These are phyloP conservation scores for Cephus sareptanus DNA, from an alignment of 2,888 invertebrate genomes.

Conservation along the genomic window DNA sequence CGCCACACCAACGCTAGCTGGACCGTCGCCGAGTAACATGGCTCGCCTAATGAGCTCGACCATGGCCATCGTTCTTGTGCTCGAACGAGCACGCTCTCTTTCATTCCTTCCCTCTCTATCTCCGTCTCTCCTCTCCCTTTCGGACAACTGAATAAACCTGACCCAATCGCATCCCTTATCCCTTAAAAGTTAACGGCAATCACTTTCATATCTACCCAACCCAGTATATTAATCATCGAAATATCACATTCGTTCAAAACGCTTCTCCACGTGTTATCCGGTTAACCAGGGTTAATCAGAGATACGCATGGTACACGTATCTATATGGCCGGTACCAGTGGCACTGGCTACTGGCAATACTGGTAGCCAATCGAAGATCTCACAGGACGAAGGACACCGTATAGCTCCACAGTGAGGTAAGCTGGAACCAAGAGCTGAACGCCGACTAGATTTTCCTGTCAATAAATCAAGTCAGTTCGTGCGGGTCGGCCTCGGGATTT, in stretches of 20 bases:
- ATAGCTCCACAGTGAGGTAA: slow-evolving; percentile 41
- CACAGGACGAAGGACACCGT: slow-evolving; percentile 21
- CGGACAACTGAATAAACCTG: background rate
- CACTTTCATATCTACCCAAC: background rate
- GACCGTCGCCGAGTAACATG: slow-evolving; percentile 24
- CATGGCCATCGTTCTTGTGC: slow-evolving; percentile 4
- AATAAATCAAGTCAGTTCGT: slow-evolving; percentile 61
- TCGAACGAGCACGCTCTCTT: slow-evolving; percentile 6
- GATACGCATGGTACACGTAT: background rate
- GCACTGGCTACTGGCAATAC: background rate
- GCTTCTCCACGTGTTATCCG: background rate
- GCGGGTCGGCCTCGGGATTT: slow-evolving; percentile 60
- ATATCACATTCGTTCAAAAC: background rate
- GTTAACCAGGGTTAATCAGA: background rate
- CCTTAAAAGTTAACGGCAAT: background rate
- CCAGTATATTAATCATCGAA: background rate
- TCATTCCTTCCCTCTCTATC: background rate
- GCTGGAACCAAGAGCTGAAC: slow-evolving; percentile 43
- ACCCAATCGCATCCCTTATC: background rate
- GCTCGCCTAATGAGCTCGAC: slow-evolving; percentile 41
- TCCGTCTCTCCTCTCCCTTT: slow-evolving; percentile 14
- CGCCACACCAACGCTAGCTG: slow-evolving; percentile 4
- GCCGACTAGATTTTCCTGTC: slow-evolving; percentile 66
- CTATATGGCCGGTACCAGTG: background rate
- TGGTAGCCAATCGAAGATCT: background rate